phyloP scores from a whole-genome alignment of 2,113 vertebrate species.

The Heterotilapia buettikoferi region DNA sequence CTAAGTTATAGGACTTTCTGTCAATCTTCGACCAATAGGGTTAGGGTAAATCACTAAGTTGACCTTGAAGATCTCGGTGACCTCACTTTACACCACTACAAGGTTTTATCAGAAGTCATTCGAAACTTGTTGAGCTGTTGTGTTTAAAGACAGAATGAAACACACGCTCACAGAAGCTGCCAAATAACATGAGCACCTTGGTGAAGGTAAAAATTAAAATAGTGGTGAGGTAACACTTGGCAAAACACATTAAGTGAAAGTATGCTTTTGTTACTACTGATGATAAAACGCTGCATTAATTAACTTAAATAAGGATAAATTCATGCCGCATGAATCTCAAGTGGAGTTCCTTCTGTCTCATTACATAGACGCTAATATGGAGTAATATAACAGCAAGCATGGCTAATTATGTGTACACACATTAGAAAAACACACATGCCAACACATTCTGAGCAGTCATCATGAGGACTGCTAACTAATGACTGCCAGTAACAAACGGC shows the following conservation, averaged over 20 bases:
- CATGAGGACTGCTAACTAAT: not conserved
- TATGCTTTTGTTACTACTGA: not conserved
- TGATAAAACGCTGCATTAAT: not conserved
- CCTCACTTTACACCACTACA: not conserved
- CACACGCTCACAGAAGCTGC: not conserved
- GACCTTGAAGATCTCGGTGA: not conserved
- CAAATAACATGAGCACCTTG: not conserved
- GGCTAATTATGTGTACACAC: not conserved
- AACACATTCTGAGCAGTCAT: not conserved
- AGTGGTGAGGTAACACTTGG: not conserved
- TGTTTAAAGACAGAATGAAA: not conserved
- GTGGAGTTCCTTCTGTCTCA: not conserved
- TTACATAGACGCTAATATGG: not conserved
- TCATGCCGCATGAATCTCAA: not conserved
- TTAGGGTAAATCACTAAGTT: not conserved
- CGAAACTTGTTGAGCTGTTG: not conserved
- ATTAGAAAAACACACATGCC: not conserved
- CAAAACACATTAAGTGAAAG: not conserved
- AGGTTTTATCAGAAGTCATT: not conserved
- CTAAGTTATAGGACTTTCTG: not conserved
- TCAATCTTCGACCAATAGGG: not conserved
- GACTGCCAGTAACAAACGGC: not conserved
- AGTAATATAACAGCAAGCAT: not conserved
- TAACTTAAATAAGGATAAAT: not conserved
- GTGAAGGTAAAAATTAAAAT: not conserved